phyloP scores from a whole-genome alignment of 1,140 invertebrate genomes.

The Dreissena rostriformis region DNA sequence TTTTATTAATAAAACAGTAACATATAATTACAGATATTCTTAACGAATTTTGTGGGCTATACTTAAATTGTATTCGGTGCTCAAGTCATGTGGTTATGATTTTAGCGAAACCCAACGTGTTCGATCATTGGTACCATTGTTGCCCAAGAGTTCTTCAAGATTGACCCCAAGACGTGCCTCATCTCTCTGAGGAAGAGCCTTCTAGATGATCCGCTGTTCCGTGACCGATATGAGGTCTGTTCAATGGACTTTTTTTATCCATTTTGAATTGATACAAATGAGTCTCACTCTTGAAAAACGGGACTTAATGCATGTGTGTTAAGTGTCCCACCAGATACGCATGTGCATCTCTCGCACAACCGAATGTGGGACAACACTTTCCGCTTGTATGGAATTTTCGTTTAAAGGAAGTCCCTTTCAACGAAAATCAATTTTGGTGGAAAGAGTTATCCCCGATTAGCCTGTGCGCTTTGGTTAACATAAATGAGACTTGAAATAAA shows the following conservation, averaged over 20 bases:
- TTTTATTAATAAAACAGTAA: not conserved
- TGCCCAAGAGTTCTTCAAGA: constrained; percentile 69
- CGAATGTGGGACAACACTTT: too few relatives aligned
- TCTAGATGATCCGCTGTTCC: constrained; percentile 64
- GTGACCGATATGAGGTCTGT: constrained; percentile 68
- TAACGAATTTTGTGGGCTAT: not conserved
- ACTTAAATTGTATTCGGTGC: not conserved
- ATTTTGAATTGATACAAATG: too few relatives aligned
- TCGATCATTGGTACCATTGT: constrained; percentile 67
- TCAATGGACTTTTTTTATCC: not conserved
- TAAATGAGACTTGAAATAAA: too few relatives aligned
- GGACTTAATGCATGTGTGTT: too few relatives aligned
- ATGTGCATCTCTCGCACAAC: too few relatives aligned
- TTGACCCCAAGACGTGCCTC: constrained; percentile 70
- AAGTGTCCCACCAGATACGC: too few relatives aligned
- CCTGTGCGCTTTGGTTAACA: too few relatives aligned
- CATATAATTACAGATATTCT: not conserved
- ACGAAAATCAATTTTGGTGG: too few relatives aligned
- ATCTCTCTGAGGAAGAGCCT: constrained; percentile 67
- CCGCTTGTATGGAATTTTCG: too few relatives aligned
- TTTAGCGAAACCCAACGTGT: constrained; percentile 67
- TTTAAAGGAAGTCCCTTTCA: too few relatives aligned
- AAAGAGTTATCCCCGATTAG: too few relatives aligned
- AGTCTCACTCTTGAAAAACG: too few relatives aligned
- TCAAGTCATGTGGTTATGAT: not conserved